Evolutionary conservation across 2,113 vertebrate species (phyloP), one percentile per base, ranked within the genome.

Genomic region (Chelonoidis abingdonii): DNA sequence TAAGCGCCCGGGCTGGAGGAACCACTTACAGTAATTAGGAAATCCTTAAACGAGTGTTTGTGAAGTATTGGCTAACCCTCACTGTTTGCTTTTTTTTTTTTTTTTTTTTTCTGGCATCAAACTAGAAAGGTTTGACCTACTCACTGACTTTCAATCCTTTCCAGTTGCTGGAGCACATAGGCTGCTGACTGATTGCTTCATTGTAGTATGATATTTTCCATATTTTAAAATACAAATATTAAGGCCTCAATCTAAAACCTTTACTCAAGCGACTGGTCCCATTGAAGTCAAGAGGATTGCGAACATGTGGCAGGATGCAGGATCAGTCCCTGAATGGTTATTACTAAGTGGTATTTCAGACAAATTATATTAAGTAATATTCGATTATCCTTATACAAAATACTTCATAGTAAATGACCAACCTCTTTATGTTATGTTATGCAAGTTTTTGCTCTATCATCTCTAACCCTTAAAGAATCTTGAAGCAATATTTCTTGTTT

Each of bases 1-100:
- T 99, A 99, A 99, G 99, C 99, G 98, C 98, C 98, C 98, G 98
- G 98, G 98, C 98, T 98, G 97, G 98, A 99, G 98, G 98, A 99
- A 98, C 99, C 99, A 99, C 99, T 99, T 99, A 99, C 96, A 99
- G 99, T 99, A 99, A 99, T 99, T 99, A 99, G 99, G 99, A 99
- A 99, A 99, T 99, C 99, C 99, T 99, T 99, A 99, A 99, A 99
- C 99, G 99, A 99, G 99, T 98, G 98, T 99, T 99, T 99, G 99
- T 98, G 98, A 99, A 99, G 98, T 98, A 98, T 98, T 99, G 98
- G 98, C 99, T 99, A 98, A 98, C 99, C 98, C 98, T 98, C 98
- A 96, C 97, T 98, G 98, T 99, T 99, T 99, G 98, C 98, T 97
- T 93, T 97, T 41, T 81, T 9, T 52, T 69, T 81, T 9, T 52